Evolutionary conservation across 2,113 vertebrate genomes (phyloP).

Genomic region (Tachycineta bicolor): DNA sequence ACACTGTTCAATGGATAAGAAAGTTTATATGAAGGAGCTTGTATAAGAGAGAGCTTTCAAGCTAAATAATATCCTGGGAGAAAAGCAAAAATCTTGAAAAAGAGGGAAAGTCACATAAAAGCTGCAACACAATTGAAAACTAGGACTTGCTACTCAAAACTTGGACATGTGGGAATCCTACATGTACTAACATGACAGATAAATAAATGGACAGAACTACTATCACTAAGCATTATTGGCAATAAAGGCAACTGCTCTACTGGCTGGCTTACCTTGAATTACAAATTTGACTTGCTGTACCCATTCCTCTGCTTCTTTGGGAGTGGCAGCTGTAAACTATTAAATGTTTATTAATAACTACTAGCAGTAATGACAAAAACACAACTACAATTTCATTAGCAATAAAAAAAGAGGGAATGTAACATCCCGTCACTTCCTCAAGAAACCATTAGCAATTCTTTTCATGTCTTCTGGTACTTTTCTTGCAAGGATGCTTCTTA

Average conservation of each 20-base stretch:
- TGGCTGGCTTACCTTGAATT: slow-evolving; percentile 83
- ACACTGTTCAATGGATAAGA: not conserved
- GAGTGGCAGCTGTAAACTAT: slow-evolving; percentile 92
- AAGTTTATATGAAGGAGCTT: not conserved
- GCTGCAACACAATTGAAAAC: not conserved
- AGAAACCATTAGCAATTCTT: slow-evolving; percentile 81
- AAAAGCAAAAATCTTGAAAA: not conserved
- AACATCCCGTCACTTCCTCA: slow-evolving; percentile 70
- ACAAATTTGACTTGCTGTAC: slow-evolving; percentile 91
- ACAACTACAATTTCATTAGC: slow-evolving; percentile 20
- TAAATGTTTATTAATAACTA: slow-evolving; percentile 48
- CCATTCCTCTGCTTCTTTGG: slow-evolving; percentile 93
- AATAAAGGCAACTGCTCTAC: not conserved
- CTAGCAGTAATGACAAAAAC: slow-evolving; percentile 41
- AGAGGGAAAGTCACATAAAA: not conserved
- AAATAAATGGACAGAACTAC: not conserved
- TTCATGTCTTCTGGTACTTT: slow-evolving; percentile 81
- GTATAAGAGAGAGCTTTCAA: not conserved
- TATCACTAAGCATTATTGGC: not conserved
- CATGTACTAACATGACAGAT: not conserved
- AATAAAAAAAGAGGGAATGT: slow-evolving; percentile 46
- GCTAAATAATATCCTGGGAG: not conserved
- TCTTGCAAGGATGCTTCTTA: slow-evolving; percentile 87
- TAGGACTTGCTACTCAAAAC: not conserved
- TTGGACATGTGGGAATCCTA: not conserved